These are phyloP conservation scores for Penaeus monodon DNA, from an alignment of 2,888 invertebrate genomes.

Conservation along the genomic window DNA sequence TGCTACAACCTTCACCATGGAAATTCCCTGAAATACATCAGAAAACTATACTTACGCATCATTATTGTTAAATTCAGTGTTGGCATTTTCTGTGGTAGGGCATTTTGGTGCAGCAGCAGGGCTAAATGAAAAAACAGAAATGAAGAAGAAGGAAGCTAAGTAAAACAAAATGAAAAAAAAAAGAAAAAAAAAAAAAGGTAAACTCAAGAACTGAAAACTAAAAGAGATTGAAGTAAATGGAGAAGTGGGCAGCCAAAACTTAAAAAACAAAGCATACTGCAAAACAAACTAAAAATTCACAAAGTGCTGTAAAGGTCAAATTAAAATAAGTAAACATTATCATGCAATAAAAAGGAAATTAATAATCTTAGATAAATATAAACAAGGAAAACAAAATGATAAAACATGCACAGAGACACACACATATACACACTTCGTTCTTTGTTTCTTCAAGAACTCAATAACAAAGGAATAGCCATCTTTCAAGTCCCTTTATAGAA, in stretches of 20 bases:
- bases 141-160: neutral
- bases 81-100: conserved; percentile 50
- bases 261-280: neutral
- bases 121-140: conserved; percentile 27
- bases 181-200: neutral
- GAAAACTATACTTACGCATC: conserved; percentile 51
- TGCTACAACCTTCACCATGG: neutral
- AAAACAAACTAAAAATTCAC: neutral
- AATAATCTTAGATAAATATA: too few relatives aligned
- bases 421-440: too few relatives aligned
- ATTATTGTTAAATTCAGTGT: conserved; percentile 58
- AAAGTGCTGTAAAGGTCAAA: neutral
- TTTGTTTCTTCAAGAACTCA: too few relatives aligned
- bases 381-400: too few relatives aligned
- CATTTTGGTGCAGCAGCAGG: conserved; percentile 59
- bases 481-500: too few relatives aligned
- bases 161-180: neutral
- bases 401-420: too few relatives aligned
- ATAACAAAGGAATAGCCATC: too few relatives aligned
- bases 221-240: neutral
- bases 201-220: neutral
- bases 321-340: neutral
- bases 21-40: conserved; percentile 20
- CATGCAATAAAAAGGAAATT: neutral
- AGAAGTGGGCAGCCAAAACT: neutral